A percentile compares a stretch with the other conserved stretches of the same genome.
Conservation (phyloP, 2,888 invertebrate genomes). For the Agonopterix subpropinquella region DNA sequence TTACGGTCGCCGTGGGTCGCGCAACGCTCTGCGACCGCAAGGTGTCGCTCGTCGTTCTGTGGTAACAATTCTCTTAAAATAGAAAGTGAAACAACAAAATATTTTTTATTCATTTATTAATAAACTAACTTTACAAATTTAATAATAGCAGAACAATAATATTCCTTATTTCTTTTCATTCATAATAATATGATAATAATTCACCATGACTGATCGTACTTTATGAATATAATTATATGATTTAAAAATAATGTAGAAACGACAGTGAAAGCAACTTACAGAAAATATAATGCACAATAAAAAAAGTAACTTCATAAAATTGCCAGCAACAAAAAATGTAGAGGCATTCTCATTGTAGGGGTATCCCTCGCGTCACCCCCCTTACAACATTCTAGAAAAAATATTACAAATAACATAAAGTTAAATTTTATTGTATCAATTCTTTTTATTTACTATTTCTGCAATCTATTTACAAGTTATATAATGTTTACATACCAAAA, state of each 20-base stretch:
- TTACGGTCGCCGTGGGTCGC: too few species aligned
- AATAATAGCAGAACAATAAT: constrained; percentile 77
- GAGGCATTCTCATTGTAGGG: constrained; percentile 38
- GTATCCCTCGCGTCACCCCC: constrained; percentile 17
- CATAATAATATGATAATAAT: constrained; percentile 71
- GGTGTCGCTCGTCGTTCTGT: too few species aligned
- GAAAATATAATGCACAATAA: constrained; percentile 70
- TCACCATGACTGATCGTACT: constrained; percentile 70
- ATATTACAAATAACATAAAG: constrained; percentile 66
- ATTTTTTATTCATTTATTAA: constrained; percentile 74
- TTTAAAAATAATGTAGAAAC: constrained; percentile 73
- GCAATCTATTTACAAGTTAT: constrained; percentile 68
- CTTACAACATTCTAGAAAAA: constrained; percentile 49
- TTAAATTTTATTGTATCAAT: constrained; percentile 71
- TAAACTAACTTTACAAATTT: constrained; percentile 77
- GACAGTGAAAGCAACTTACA: constrained; percentile 74
- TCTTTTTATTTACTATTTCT: constrained; percentile 62
- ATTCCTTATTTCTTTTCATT: constrained; percentile 76
- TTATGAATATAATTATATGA: constrained; percentile 74
- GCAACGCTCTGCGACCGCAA: too few species aligned
- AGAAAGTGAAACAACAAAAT: constrained; percentile 43
- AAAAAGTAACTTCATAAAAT: constrained; percentile 46
- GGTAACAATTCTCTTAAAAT: too few species aligned
- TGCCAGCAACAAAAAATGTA: constrained; percentile 52
- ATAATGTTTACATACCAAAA: constrained; percentile 72